Base-by-base conservation (phyloP, 37 sponge, comb jelly and placozoan genomes). In the Tethya wilhelma region DNA sequence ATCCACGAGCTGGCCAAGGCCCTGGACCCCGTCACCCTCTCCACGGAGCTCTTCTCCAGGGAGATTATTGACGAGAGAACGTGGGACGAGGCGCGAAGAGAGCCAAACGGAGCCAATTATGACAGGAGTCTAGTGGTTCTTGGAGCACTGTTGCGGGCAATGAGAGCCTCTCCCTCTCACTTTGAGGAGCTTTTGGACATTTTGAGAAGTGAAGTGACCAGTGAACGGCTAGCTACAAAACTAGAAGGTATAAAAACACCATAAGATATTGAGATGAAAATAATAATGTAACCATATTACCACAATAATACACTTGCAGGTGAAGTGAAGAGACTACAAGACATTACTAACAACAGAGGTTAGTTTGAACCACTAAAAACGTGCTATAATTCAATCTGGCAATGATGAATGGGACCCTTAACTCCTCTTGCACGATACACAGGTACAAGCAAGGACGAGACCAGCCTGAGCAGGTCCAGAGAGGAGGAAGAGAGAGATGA, bases 81-180 rank as follows among this genome's bases (percentile, higher is more conserved):
- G 39, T 76, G 77, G 77, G 77, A 76, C 2, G 31, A 76, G 42
- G 77, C 77, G 42, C 62, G 44, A n/a, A 37, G 12, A 29, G 63
- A 41, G 31, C 26, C 64, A 7, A 9, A 49, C 9, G 74, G 74
- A 56, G 38, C 74, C 56, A n/a, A 22, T 19, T 76, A 76, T 56
- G 64, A 36, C 63, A 76, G 43, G n/a, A 40, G 64, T 59, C 64
- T 76, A 19, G 38, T 41, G 31, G 30, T 76, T 0, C 64, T 76
- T 2, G 64, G 12, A 1, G 64, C 77, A 26, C 64, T 76, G 6
- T 30, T 38, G 2, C 38, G 45, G 3, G 8, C 23, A 12, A 40
- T 62, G 25, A 59, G 39, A 39, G 43, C 64, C 5, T 17, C 29
- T 7, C 63, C 62, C 25, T 11, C 44, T 44, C 1, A 14, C 28